Base-by-base conservation (phyloP, 2,888 invertebrate species). In the Eueremaeus valkanovi region DNA sequence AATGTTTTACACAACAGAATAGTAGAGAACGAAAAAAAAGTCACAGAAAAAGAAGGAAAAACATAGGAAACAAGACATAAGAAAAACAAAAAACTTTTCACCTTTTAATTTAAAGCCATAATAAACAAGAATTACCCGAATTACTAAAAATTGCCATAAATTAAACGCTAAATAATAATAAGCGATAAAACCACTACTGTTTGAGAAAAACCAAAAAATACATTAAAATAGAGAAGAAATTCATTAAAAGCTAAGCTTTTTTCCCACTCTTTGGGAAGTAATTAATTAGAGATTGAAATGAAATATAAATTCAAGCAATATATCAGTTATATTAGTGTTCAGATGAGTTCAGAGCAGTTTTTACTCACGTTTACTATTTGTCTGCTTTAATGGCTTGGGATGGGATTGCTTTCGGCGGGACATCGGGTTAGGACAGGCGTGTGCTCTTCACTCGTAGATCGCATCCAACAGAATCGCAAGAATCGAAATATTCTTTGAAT, bases 321-420 rank as follows among this genome's bases (percentile, higher is more conserved):
- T 8, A 36, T 45, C 8, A 45, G 45, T 45, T 3, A 45, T 16
- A 45, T 45, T 13, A 45, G 45, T 45, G 9, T 45, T 45, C 45
- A 45, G 8, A 16, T 45, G 18, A 45, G 45, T 45, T 16, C 16
- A 16, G 45, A 16, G 45, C 9, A 45, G n/a, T n/a, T 55, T 9
- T 68, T 31, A 68, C 68, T 68, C 40, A 68, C 68, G 68, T 93
- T 94, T 16, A 45, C 45, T 45, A 16, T 45, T 45, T 18, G 11
- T 16, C 45, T 16, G 45, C 16, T 45, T 94, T 83, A 93, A 88
- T 84, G 94, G 93, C 86, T 94, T 94, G 82, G 94, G 94, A 87
- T 94, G 93, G 87, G 92, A 92, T 88, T 94, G 94, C 88, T 94
- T 94, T 87, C 94, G 89, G 85, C 94, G 90, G 85, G 94, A 94